phyloP scores from a whole-genome alignment of 2,797 vertebrate genomes.

The Acanthurus tractus region DNA sequence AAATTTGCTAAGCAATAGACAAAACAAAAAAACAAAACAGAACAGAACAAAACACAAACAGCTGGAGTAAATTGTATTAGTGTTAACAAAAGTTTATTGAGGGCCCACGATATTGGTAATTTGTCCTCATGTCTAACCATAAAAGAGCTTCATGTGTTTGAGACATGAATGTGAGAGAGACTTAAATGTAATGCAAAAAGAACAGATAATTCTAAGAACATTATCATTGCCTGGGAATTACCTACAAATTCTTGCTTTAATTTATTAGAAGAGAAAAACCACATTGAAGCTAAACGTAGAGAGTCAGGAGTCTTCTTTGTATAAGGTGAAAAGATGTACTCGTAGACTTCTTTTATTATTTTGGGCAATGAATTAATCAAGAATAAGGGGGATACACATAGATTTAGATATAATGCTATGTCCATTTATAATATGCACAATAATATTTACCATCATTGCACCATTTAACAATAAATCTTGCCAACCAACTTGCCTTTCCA shows the following conservation, averaged over 20 bases:
- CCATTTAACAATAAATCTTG: too few relatives aligned
- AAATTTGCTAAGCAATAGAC: too few relatives aligned
- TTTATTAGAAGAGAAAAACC: slow-evolving; percentile 85
- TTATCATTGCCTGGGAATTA: slow-evolving; percentile 89
- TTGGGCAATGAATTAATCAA: slow-evolving; percentile 12
- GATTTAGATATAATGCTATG: too few relatives aligned
- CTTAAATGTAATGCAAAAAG: slow-evolving; percentile 31
- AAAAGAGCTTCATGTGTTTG: slow-evolving; percentile 51
- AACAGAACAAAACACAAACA: too few relatives aligned
- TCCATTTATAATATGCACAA: too few relatives aligned
- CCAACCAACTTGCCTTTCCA: too few relatives aligned
- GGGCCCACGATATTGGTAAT: slow-evolving; percentile 34
- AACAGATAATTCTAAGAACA: slow-evolving; percentile 87
- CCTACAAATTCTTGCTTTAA: slow-evolving; percentile 90
- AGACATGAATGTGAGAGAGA: slow-evolving; percentile 68
- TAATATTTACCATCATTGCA: too few relatives aligned
- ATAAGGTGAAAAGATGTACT: slow-evolving; percentile 38
- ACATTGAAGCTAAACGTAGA: slow-evolving; percentile 87
- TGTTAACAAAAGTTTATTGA: slow-evolving; percentile 24
- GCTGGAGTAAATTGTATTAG: neutral
- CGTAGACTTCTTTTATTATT: neutral
- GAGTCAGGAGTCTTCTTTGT: slow-evolving; percentile 37
- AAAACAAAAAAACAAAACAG: too few relatives aligned
- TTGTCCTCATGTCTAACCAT: slow-evolving; percentile 16
- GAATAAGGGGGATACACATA: neutral